Percentiles rank a stretch among this genome's conserved stretches.
Evolutionary conservation across 2,113 vertebrate genomes (phyloP).

Genomic region (Plotosus lineatus): DNA sequence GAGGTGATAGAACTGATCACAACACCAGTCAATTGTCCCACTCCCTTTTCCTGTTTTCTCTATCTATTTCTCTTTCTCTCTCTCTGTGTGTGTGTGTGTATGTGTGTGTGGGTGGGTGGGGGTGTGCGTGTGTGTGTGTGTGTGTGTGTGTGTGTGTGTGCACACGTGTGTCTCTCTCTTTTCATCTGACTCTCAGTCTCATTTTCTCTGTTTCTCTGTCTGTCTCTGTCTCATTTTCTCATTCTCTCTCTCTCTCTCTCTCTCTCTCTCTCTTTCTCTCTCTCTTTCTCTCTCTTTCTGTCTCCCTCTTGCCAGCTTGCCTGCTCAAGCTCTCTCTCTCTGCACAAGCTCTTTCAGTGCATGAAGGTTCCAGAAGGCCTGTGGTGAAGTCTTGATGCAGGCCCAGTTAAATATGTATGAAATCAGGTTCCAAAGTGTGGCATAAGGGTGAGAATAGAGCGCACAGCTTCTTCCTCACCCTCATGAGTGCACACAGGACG

Average conservation of each 20-base stretch:
- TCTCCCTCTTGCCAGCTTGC: too few species aligned
- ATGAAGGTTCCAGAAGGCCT: background rate
- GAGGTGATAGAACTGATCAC: background rate
- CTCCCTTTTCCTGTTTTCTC: background rate
- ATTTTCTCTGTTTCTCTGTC: too few species aligned
- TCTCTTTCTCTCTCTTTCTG: background rate
- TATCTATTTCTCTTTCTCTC: background rate
- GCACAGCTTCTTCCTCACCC: background rate
- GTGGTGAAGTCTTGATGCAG: background rate
- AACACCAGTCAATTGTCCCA: background rate
- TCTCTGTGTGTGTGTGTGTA: too few species aligned
- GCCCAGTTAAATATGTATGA: background rate
- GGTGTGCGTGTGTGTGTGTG: too few species aligned
- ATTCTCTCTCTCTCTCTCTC: too few species aligned
- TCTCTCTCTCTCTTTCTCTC: background rate
- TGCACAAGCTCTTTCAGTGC: background rate
- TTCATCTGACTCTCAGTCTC: too few species aligned
- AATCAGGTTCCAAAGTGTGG: background rate
- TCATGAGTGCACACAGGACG: background rate
- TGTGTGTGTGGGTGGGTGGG: too few species aligned
- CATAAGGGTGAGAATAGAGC: background rate
- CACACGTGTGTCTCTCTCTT: too few species aligned
- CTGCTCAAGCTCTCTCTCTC: background rate
- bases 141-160: too few species aligned
- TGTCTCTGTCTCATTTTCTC: too few species aligned